Evolutionary conservation across 92 coral and sea anemone genomes (phyloP), one percentile per base, ranked within the genome.

Genomic region (Phenganax stokvisi): DNA sequence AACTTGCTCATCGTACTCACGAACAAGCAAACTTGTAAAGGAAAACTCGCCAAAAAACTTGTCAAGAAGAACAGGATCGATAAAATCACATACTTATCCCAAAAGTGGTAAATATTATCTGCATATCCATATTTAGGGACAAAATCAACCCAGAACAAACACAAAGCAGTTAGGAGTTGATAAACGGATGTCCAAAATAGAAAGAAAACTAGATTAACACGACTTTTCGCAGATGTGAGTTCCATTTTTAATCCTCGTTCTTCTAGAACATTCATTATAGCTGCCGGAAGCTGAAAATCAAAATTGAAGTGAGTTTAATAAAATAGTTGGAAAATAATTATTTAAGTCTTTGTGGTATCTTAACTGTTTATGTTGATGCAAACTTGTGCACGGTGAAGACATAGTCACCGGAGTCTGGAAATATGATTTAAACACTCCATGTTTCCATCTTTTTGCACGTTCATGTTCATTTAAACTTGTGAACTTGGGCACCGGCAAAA

Each of bases 111-210:
- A 84, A 92, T 78, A 56, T 78, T 87, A 73, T 71, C 44, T 55
- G 91, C 92, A 74, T 91, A 83, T 68, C 97, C 97, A 84, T 84
- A 92, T 61, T 89, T 82, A 1, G 97, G 97, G 17, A 92, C 74
- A 65, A 92, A 84, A 75, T 92, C 97, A 3, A 81, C 89, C 97
- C 97, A 92, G 86, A 92, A 92, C 15, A 92, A 13, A 61, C 71
- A 27, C 29, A 80, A 77, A 1, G 86, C 91, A 1, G 83, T 65
- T 3, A 92, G 80, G 44, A 92, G 81, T 56, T 92, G 96, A 84
- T 92, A 92, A 12, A 85, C 72, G 12, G 96, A 90, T 54, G 90
- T 90, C 97, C 96, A 92, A 73, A 92, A 92, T 79, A 92, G 79
- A 56, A 92, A 85, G 85, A 85, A 92, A 2, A 92, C 80, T 37